phyloP scores from a whole-genome alignment of 2,888 invertebrate genomes.

The Ctenicera cuprea region DNA sequence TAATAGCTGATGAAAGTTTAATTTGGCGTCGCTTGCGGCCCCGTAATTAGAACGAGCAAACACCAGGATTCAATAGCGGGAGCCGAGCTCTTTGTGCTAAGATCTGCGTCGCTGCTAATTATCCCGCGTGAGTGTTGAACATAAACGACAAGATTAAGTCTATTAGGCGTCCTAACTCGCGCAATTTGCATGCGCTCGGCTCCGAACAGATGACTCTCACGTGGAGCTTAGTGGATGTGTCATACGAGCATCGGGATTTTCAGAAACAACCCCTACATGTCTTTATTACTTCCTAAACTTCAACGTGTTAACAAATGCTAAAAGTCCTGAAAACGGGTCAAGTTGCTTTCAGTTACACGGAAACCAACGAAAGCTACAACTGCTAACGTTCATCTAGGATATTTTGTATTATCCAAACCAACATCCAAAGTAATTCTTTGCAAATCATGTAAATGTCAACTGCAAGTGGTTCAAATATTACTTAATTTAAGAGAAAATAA shows the following conservation, averaged over 20 bases:
- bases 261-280: constrained; percentile 58
- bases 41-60: constrained; percentile 72
- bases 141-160: constrained; percentile 73
- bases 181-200: constrained; percentile 71
- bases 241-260: constrained; percentile 61
- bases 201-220: constrained; percentile 62
- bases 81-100: constrained; percentile 66
- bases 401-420: too few species aligned
- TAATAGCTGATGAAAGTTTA: constrained; percentile 74
- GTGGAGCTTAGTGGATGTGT: constrained; percentile 60
- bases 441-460: too few species aligned
- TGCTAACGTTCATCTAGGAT: too few species aligned
- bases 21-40: constrained; percentile 72
- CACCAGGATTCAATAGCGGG: constrained; percentile 70
- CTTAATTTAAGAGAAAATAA: too few species aligned
- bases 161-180: constrained; percentile 72
- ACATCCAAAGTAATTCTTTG: too few species aligned
- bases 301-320: constrained; percentile 6
- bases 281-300: constrained; percentile 62
- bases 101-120: constrained; percentile 71
- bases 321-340: constrained; percentile 9
- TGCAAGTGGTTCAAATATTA: too few species aligned
- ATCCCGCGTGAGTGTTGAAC: constrained; percentile 73
- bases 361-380: not conserved
- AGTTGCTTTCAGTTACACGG: not conserved